Base-by-base conservation (phyloP, 2,888 invertebrate species). In the Oscheius sp. region DNA sequence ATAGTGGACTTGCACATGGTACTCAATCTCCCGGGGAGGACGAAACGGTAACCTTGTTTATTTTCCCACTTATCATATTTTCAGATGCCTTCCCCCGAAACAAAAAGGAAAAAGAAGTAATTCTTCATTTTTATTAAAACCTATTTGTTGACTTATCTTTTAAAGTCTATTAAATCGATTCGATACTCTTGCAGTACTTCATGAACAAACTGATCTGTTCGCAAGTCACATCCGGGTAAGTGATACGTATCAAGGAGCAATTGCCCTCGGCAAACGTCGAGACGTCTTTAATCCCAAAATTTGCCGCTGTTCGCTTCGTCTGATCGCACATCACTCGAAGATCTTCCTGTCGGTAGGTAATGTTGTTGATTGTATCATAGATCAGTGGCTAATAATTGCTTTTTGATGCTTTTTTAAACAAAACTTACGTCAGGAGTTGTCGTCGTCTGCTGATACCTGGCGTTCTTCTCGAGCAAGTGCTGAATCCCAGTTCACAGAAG, bases 221-320 rank as follows among this genome's bases (percentile, higher is more conserved):
- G 65, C 83, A 83, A 9, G 81, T 79, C n/a, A 81, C 76, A 70
- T 73, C 70, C 1, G 81, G 76, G 63, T 81, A 81, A 70, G 81
- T 81, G 51, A 83, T 42, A 11, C 76, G 63, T 65, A 83, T 80
- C 63, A 83, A 51, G 37, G 70, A 66, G 73, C 83, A 83, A 66
- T 83, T 81, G 71, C 76, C 78, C 66, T 73, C 75, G 11, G 83
- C 83, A 60, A 83, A 83, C 33, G 70, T 66, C 58, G 75, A 57
- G 32, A 81, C 79, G 57, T 83, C 77, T 9, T 53, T 37, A 35
- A 83, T 83, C 11, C 81, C 81, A 55, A 80, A 83, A 70, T 75
- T 76, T 21, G 60, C 75, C 47, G 79, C 80, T n/a, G 79, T 76
- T 21, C 71, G 37, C 4, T 76, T 70, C 11, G 82, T 77, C 55